Evolutionary conservation across 2,888 invertebrate genomes (phyloP), one percentile per base, ranked within the genome.

Genomic region (Gonocerus acuteangulatus): DNA sequence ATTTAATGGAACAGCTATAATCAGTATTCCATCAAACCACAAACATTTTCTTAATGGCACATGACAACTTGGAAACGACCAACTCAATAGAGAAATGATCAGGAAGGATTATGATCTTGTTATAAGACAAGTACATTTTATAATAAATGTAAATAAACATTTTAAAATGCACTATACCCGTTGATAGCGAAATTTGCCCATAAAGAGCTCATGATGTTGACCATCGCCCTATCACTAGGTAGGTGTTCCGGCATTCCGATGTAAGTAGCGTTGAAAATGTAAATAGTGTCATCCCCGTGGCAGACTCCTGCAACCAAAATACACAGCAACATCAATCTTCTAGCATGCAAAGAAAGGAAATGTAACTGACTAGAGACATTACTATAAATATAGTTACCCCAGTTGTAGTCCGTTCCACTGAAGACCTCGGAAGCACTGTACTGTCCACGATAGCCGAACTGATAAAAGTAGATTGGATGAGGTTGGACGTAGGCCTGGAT

Each of bases 181-280:
- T 23, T 51, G n/a, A 51, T 51, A n/a, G 51, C 34, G 13, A 51
- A 34, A 19, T 34, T 36, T 2, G 51, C 51, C 51, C 51, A 51
- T 34, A 51, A 19, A 7, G 32, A 19, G 19, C 51, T 51, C 51
- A 51, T 51, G 6, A 51, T n/a, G 7, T 34, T 51, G 19, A 51
- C 34, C 51, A 51, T 51, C 6, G 27, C 32, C 19, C 34, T 23
- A 6, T 51, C 51, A 2, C 32, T 34, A n/a, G 51, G 18, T 1
- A 19, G 16, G 32, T 27, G 19, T 34, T 51, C 51, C 2, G 51
- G 34, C 1, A 18, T 16, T 9, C 9, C 27, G 16, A 51, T 19
- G n/a, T 51, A 51, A 11, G 51, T 51, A 3, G 36, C 51, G n/a
- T 51, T 51, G 6, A 51, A 51, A 15, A 51, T 51, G 6, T 51